A percentile compares a stretch with the other conserved stretches of the same genome.
Conservation (phyloP, 2,113 vertebrate genomes). For the Oncorhynchus mykiss region DNA sequence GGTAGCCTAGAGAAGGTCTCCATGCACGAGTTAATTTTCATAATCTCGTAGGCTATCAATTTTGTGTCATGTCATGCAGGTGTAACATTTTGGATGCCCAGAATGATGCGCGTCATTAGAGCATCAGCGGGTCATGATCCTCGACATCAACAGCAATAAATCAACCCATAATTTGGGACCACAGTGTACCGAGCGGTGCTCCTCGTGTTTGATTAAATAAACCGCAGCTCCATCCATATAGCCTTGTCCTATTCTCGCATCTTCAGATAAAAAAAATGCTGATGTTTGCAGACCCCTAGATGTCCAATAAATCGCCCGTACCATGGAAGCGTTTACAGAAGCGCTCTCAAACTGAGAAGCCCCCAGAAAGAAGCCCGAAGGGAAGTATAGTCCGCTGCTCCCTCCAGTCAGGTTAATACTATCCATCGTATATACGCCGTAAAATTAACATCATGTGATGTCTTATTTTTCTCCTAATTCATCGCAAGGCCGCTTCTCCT, state of each 20-base stretch:
- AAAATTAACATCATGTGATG: neutral
- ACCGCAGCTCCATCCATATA: slow-evolving; percentile 67
- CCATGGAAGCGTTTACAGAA: slow-evolving; percentile 19
- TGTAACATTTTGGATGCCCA: slow-evolving; percentile 17
- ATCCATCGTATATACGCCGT: slow-evolving; percentile 29
- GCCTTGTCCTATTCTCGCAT: slow-evolving; percentile 21
- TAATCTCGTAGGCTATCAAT: slow-evolving; percentile 18
- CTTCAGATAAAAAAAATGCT: neutral
- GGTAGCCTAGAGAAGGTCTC: slow-evolving; percentile 16
- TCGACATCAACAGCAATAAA: slow-evolving; percentile 41
- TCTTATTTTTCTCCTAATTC: slow-evolving; percentile 35
- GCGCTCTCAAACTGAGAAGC: slow-evolving; percentile 38
- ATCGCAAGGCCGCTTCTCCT: slow-evolving; percentile 58
- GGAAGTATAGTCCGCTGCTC: slow-evolving; percentile 44
- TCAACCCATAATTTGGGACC: slow-evolving; percentile 27
- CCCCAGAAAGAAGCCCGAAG: slow-evolving; percentile 40
- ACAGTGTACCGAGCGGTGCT: slow-evolving; percentile 26
- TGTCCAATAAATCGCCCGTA: slow-evolving; percentile 39
- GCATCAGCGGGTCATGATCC: slow-evolving; percentile 6
- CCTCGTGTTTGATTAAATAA: slow-evolving; percentile 59
- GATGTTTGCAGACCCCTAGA: slow-evolving; percentile 19
- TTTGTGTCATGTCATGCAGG: slow-evolving; percentile 31
- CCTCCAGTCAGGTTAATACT: slow-evolving; percentile 19
- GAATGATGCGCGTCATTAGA: slow-evolving; percentile 10
- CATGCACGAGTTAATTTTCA: slow-evolving; percentile 44